A percentile compares a stretch with the other conserved stretches of the same genome.
These are phyloP conservation scores for Melozone crissalis DNA, from an alignment of 2,113 vertebrate species.

Conservation along the genomic window DNA sequence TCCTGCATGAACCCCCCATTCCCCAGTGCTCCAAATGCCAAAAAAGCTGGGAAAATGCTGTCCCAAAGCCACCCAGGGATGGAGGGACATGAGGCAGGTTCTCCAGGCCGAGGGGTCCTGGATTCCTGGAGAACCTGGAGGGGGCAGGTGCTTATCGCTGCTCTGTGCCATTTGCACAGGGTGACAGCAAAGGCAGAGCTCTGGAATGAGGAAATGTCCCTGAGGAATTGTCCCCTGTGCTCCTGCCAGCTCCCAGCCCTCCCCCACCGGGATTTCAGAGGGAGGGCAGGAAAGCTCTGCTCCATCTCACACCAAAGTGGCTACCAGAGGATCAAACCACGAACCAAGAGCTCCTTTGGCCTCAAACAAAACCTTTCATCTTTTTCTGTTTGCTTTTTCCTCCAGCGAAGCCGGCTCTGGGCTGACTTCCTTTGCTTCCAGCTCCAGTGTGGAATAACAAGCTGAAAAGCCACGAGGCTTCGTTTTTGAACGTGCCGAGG, in stretches of 20 bases:
- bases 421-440: conserved; percentile 28
- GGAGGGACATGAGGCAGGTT: rapidly evolving
- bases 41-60: not conserved
- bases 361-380: not conserved
- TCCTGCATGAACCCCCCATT: not conserved
- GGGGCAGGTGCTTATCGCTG: not conserved
- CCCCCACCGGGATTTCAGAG: rapidly evolving
- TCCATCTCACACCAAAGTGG: not conserved
- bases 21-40: rapidly evolving
- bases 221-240: rapidly evolving
- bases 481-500: not conserved
- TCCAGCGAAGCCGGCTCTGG: not conserved
- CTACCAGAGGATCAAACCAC: not conserved
- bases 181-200: not conserved
- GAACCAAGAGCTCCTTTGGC: not conserved
- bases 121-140: rapidly evolving
- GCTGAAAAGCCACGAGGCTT: not conserved
- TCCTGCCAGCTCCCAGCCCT: not conserved
- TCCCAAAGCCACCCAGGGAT: not conserved
- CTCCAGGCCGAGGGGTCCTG: not conserved
- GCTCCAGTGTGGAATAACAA: not conserved
- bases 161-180: rapidly evolving
- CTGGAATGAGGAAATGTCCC: conserved; percentile 35
- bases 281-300: not conserved
- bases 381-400: conserved; percentile 2